phyloP scores from a whole-genome alignment of 2,113 vertebrate genomes.

The Ia io region DNA sequence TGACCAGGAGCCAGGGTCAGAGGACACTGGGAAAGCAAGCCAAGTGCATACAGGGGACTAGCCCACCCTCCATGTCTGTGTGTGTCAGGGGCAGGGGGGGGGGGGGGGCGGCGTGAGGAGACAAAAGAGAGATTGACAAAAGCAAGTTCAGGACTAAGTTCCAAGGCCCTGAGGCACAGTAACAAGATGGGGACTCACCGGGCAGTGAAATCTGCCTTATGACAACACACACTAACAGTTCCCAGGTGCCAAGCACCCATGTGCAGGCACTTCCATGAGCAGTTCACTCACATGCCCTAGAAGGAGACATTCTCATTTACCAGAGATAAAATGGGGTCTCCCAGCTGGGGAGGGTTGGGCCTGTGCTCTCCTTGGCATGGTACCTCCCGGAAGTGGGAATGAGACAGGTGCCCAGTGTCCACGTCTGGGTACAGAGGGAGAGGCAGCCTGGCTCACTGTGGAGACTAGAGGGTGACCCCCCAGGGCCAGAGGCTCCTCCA shows the following conservation, averaged over 20 bases:
- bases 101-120: rapidly evolving
- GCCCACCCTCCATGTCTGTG: not conserved
- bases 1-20: not conserved
- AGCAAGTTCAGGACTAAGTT: not conserved
- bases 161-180: not conserved
- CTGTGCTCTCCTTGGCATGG: not conserved
- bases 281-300: not conserved
- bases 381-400: not conserved
- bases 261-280: not conserved
- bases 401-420: not conserved
- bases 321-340: not conserved
- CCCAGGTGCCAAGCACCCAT: not conserved
- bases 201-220: too few species aligned
- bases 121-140: not conserved
- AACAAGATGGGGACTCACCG: not conserved
- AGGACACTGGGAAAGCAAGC: not conserved
- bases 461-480: not conserved
- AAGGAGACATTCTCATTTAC: not conserved
- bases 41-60: not conserved
- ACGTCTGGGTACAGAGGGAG: not conserved
- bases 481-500: not conserved
- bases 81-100: rapidly evolving
- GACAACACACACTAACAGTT: not conserved
- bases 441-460: not conserved
- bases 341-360: not conserved